Evolutionary conservation across 2,888 invertebrate species (phyloP), one percentile per base, ranked within the genome.

Genomic region (Eupithecia abbreviata): DNA sequence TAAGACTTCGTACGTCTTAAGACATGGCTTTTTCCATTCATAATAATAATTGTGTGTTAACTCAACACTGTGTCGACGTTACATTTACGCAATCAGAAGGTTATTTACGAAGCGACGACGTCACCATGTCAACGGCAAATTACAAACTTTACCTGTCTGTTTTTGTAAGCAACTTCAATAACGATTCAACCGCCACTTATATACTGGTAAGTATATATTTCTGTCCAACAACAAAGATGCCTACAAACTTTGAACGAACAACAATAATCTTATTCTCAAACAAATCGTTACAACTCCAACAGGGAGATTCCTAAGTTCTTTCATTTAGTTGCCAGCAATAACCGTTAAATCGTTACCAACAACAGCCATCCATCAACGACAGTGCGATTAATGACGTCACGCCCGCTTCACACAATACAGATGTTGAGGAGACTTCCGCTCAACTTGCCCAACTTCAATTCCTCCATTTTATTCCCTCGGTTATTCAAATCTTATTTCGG

Each of bases 321-420:
- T 83, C 77, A 83, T 84, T 83, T 80, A 80, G 78, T 79, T 76
- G 77, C 55, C 70, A 79, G 79, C 76, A 84, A 83, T 80, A 82
- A 83, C 84, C 82, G 83, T 82, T 84, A 82, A 85, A 87, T 86
- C 80, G 83, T 78, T 83, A 82, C 82, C 82, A 83, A 82, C 84
- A 80, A 81, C 80, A 79, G 82, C 83, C 82, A 88, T 89, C 86
- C 81, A 87, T 87, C 86, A 88, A 83, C 80, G 77, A 78, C 81
- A 77, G 73, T 75, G 77, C 84, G 85, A 85, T 85, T 85, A 84
- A 87, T 85, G 84, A 82, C 82, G 81, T 77, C 77, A 81, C 82
- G 81, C 80, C 80, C 76, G 73, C 80, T 78, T 77, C 80, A 80
- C 81, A 83, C 77, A 83, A 83, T 79, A 82, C 77, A 79, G 76